phyloP scores from a whole-genome alignment of 2,113 vertebrate genomes.

The Centrocercus urophasianus region DNA sequence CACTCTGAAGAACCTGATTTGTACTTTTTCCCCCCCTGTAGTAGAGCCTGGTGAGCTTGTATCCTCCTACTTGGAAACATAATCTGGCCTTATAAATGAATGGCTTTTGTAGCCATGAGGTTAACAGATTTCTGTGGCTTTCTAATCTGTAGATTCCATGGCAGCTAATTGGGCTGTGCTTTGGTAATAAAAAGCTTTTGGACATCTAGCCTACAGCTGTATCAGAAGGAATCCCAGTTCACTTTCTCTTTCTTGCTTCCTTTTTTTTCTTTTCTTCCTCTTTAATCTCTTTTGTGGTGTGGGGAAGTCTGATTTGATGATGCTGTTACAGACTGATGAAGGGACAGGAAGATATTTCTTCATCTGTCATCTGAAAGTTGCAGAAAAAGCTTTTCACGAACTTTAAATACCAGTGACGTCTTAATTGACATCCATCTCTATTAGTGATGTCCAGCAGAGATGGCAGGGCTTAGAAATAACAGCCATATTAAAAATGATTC shows the following conservation, averaged over 20 bases:
- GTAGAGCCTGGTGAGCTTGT: not conserved
- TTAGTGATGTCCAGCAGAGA: not conserved
- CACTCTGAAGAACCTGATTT: fast-evolving
- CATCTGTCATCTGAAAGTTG: not conserved
- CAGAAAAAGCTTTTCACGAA: not conserved
- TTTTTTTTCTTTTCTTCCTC: not conserved
- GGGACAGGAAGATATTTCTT: not conserved
- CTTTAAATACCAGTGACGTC: not conserved
- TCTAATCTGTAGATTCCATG: not conserved
- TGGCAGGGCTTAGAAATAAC: not conserved
- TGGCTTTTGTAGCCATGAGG: not conserved
- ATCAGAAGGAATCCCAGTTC: not conserved
- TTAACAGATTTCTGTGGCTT: not conserved
- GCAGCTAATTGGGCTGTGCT: not conserved
- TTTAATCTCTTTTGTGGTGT: not conserved
- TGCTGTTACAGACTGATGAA: not conserved
- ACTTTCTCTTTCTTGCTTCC: not conserved
- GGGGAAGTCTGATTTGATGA: not conserved
- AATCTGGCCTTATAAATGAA: not conserved
- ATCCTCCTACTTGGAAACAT: not conserved
- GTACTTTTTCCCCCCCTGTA: not conserved
- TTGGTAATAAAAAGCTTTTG: not conserved
- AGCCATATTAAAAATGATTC: constrained; percentile 33
- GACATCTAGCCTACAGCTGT: not conserved
- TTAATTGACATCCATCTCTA: not conserved